phyloP scores from a whole-genome alignment of 2,113 vertebrate species.

The Ancistrus triradiatus region DNA sequence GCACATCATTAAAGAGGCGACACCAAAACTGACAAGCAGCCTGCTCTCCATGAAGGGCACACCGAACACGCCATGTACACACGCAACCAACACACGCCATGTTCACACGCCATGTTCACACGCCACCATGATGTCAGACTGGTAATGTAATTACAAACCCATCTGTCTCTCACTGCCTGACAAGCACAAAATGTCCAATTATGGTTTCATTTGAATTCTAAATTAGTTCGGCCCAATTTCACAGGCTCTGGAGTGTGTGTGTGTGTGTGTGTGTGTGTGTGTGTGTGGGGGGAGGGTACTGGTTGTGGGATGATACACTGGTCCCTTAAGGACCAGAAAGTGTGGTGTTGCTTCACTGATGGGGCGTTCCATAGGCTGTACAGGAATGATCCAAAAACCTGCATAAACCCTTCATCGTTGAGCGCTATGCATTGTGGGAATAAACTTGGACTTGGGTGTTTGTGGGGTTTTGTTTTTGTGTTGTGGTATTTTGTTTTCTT shows the following conservation, averaged over 20 bases:
- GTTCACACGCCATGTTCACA: slow-evolving; percentile 76
- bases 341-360: background rate
- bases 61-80: slow-evolving; percentile 77
- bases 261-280: too few relatives aligned
- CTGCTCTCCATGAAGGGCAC: slow-evolving; percentile 79
- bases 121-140: slow-evolving; percentile 82
- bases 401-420: too few relatives aligned
- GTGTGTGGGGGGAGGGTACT: slow-evolving; percentile 58
- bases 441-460: too few relatives aligned
- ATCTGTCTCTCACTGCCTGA: slow-evolving; percentile 99
- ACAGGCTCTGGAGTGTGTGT: slow-evolving; percentile 74
- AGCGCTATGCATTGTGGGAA: too few relatives aligned
- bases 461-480: too few relatives aligned
- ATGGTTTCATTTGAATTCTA: slow-evolving; percentile 99
- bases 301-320: slow-evolving; percentile 54
- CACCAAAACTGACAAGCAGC: slow-evolving; percentile 59
- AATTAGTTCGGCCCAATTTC: slow-evolving; percentile 99
- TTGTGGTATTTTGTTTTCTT: too few relatives aligned
- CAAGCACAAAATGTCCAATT: slow-evolving; percentile 99
- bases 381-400: too few relatives aligned
- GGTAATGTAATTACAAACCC: slow-evolving; percentile 98
- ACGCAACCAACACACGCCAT: too few relatives aligned
- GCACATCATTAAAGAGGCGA: slow-evolving; percentile 59
- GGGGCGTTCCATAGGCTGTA: background rate
- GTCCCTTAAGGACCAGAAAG: slow-evolving; percentile 43